Evolutionary conservation across 2,888 invertebrate genomes (phyloP).

Genomic region (Drosophila tanythrix): DNA sequence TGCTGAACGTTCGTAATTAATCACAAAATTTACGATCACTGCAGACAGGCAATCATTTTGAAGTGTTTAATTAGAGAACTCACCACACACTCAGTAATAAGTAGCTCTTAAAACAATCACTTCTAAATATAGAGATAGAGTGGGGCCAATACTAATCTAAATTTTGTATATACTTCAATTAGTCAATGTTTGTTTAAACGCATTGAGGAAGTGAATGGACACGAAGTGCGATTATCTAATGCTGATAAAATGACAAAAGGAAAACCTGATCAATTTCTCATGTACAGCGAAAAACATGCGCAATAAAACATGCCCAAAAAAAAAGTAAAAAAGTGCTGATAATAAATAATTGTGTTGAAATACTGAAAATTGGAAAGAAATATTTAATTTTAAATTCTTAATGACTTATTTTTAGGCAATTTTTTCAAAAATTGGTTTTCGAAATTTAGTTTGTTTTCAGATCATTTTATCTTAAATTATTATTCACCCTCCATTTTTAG

Average conservation of each 20-base stretch:
- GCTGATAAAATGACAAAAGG: slow-evolving; percentile 19
- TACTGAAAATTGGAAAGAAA: not conserved
- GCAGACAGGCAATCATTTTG: slow-evolving; percentile 16
- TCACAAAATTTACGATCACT: slow-evolving; percentile 47
- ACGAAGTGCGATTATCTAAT: slow-evolving; percentile 39
- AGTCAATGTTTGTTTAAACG: slow-evolving; percentile 55
- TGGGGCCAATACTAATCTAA: slow-evolving; percentile 31
- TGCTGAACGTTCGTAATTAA: slow-evolving; percentile 32
- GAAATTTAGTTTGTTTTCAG: not conserved
- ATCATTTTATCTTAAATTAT: not conserved
- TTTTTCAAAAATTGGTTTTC: not conserved
- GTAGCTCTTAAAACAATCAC: slow-evolving; percentile 35
- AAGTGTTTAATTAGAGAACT: slow-evolving; percentile 26
- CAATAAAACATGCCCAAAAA: too few species aligned
- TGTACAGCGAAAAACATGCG: not conserved
- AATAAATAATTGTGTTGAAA: not conserved
- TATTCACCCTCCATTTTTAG: not conserved
- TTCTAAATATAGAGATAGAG: slow-evolving; percentile 17
- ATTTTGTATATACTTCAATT: slow-evolving; percentile 3
- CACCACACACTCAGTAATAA: slow-evolving; percentile 35
- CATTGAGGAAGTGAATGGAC: slow-evolving; percentile 61
- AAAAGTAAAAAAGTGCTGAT: not conserved
- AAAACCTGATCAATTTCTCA: slow-evolving; percentile 14
- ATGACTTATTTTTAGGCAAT: not conserved
- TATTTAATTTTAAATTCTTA: not conserved